Percentiles rank a stretch among this genome's conserved stretches.
Conservation (phyloP, 2,797 vertebrate genomes). For the Anniella stebbinsi region DNA sequence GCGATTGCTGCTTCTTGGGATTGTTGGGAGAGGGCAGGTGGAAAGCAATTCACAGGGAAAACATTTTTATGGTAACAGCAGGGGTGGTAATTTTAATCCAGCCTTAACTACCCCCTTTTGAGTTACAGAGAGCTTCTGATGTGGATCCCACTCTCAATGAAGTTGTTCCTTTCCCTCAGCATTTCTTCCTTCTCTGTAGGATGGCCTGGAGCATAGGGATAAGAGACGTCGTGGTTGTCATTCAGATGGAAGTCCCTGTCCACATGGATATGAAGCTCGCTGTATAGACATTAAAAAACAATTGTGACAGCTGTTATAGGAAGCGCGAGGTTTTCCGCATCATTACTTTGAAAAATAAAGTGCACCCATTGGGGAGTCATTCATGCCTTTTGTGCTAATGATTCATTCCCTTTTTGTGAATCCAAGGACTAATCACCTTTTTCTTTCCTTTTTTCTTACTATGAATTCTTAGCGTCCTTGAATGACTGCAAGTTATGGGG, state of each 20-base stretch:
- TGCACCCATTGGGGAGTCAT: background rate
- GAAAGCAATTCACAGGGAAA: background rate
- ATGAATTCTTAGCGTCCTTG: background rate
- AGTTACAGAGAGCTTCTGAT: background rate
- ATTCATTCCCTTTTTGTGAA: background rate
- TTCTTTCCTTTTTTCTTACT: background rate
- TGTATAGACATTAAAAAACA: constrained; percentile 6
- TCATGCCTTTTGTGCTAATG: background rate
- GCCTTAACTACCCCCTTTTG: background rate
- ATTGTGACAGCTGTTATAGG: constrained; percentile 34
- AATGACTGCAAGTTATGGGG: background rate
- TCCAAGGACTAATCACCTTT: background rate
- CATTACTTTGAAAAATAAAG: constrained; percentile 51
- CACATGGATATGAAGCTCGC: constrained; percentile 14
- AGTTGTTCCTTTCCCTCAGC: background rate
- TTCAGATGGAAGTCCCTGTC: constrained; percentile 32
- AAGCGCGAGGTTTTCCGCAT: constrained; percentile 37
- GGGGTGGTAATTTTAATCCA: background rate
- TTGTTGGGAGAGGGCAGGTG: background rate
- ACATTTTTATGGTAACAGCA: background rate
- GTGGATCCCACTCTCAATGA: background rate
- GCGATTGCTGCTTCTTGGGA: background rate
- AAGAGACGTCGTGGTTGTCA: constrained; percentile 19
- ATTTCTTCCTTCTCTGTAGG: background rate
- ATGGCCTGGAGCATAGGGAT: background rate